A percentile compares a stretch with the other conserved stretches of the same genome.
phyloP scores from a whole-genome alignment of 2,888 invertebrate species.

The Calameuta pallipes region DNA sequence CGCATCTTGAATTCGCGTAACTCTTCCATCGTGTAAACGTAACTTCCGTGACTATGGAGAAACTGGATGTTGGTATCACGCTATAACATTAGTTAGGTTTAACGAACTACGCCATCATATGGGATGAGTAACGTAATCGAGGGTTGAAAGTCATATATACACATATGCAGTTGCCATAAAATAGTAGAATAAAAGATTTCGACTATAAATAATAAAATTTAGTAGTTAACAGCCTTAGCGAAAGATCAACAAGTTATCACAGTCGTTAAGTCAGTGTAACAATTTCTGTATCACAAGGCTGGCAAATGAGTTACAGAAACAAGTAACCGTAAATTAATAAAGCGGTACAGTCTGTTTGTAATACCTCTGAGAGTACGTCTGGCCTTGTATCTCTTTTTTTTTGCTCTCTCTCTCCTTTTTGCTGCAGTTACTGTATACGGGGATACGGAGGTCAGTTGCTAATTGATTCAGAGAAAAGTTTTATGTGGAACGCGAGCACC shows the following conservation, averaged over 20 bases:
- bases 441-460: constrained; percentile 23
- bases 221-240: background rate
- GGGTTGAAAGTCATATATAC: background rate
- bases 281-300: background rate
- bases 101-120: background rate
- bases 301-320: background rate
- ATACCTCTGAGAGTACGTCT: background rate
- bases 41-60: background rate
- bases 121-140: background rate
- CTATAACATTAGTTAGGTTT: background rate
- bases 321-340: background rate
- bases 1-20: background rate
- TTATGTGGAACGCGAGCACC: constrained; percentile 14
- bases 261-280: background rate
- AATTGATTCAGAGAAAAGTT: constrained; percentile 20
- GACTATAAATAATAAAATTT: background rate
- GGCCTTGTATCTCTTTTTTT: background rate
- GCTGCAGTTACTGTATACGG: constrained; percentile 20
- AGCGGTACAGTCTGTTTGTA: background rate
- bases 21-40: background rate
- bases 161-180: background rate
- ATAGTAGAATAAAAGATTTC: background rate
- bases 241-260: background rate
- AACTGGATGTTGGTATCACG: background rate
- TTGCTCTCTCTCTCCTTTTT: background rate